Conservation (phyloP, 92 coral and sea anemone genomes). For the Palythoa heliodiscus region DNA sequence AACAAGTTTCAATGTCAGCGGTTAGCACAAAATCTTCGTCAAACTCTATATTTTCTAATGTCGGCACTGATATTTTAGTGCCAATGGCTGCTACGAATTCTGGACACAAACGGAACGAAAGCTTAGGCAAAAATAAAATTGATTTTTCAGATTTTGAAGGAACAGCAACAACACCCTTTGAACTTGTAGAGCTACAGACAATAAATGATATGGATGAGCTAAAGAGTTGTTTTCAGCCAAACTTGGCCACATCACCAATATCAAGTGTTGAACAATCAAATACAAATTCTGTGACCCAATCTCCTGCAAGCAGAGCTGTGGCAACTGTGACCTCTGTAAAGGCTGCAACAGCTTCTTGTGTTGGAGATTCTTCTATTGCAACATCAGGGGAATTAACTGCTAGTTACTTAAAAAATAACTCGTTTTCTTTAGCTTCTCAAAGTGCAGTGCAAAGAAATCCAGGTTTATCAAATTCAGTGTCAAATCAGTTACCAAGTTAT, state of each 20-base stretch:
- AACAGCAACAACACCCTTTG: slow-evolving; percentile 88
- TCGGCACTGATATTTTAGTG: slow-evolving; percentile 87
- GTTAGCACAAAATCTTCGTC: slow-evolving; percentile 47
- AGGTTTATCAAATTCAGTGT: background rate
- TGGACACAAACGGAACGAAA: slow-evolving; percentile 76
- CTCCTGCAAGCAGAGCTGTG: background rate
- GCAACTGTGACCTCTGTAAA: slow-evolving; percentile 24
- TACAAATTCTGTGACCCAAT: slow-evolving; percentile 1
- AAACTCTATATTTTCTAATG: slow-evolving; percentile 65
- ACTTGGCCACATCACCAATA: slow-evolving; percentile 15
- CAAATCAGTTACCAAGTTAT: slow-evolving; percentile 22
- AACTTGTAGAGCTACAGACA: slow-evolving; percentile 92
- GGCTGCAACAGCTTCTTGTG: slow-evolving; percentile 21
- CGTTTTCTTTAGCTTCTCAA: background rate
- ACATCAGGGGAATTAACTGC: background rate
- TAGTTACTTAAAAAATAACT: background rate
- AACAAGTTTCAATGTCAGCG: slow-evolving; percentile 13
- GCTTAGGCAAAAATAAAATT: slow-evolving; percentile 74
- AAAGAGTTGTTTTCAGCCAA: slow-evolving; percentile 83
- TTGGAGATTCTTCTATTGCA: background rate
- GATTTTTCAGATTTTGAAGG: slow-evolving; percentile 97
- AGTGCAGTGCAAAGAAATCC: background rate
- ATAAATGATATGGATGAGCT: slow-evolving; percentile 96
- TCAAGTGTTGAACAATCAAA: slow-evolving; percentile 6
- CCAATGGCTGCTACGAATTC: slow-evolving; percentile 78